Evolutionary conservation across 1,140 invertebrate genomes (phyloP).

Genomic region (Scylla paramamosain): DNA sequence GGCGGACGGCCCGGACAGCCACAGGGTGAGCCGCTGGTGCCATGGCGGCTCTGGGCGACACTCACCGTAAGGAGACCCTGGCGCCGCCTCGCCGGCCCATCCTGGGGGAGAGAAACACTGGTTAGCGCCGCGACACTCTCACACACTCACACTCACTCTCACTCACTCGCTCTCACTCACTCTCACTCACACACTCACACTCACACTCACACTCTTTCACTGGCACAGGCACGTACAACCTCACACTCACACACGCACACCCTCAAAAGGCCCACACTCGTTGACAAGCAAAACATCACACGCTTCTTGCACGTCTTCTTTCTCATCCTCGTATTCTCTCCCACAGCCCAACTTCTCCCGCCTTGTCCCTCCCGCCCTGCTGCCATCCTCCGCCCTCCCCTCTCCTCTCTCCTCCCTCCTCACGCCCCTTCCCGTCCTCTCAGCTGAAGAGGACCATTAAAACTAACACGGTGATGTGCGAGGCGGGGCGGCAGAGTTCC

Average conservation of each 20-base stretch:
- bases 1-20: constrained; percentile 56
- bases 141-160: background rate
- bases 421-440: background rate
- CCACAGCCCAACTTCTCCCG: background rate
- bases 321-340: background rate
- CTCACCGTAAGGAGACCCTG: constrained; percentile 61
- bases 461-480: constrained; percentile 39
- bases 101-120: constrained; percentile 55
- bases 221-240: background rate
- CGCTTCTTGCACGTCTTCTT: background rate
- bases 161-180: background rate
- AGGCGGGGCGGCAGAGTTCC: constrained; percentile 16
- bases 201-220: background rate
- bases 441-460: constrained; percentile 41
- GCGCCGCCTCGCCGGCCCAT: constrained; percentile 58
- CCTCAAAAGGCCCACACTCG: background rate
- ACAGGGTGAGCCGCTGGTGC: constrained; percentile 58
- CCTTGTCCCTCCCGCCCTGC: background rate
- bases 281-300: background rate
- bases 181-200: background rate
- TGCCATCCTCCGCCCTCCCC: background rate
- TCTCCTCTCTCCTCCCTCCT: background rate
- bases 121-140: background rate
- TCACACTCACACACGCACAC: background rate
- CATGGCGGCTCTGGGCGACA: constrained; percentile 57